phyloP scores from a whole-genome alignment of 1,140 invertebrate species.

The Wasmannia auropunctata region DNA sequence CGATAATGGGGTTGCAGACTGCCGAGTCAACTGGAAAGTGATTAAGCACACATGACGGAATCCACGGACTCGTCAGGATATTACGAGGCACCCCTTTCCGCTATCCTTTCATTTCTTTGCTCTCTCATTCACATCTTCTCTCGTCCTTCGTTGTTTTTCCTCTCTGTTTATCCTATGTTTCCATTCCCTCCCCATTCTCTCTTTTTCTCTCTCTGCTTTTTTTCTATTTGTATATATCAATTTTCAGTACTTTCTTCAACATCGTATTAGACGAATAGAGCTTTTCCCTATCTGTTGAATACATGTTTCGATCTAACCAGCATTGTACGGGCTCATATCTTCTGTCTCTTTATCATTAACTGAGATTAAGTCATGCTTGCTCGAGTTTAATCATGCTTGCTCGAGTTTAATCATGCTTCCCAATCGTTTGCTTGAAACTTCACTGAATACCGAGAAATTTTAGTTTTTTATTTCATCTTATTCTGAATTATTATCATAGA shows the following conservation, averaged over 20 bases:
- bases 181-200: background rate
- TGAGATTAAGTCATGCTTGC: background rate
- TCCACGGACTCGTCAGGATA: conserved; percentile 82
- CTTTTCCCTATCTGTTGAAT: conserved; percentile 35
- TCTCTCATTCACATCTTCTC: conserved; percentile 36
- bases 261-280: conserved; percentile 58
- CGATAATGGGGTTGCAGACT: conserved; percentile 85
- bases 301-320: background rate
- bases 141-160: conserved; percentile 20
- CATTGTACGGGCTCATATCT: background rate
- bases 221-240: conserved; percentile 42
- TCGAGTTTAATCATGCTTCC: background rate
- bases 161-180: background rate
- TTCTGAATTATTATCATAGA: background rate
- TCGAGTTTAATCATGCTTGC: conserved; percentile 6
- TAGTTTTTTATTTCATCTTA: background rate
- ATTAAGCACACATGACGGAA: conserved; percentile 85
- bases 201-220: conserved; percentile 18
- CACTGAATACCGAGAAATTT: conserved; percentile 12
- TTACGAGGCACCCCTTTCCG: conserved; percentile 77
- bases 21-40: conserved; percentile 85
- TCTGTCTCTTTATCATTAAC: background rate
- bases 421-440: background rate
- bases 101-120: conserved; percentile 54
- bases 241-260: conserved; percentile 54